Evolutionary conservation across 2,113 vertebrate species (phyloP).

Genomic region (Otocyon megalotis): DNA sequence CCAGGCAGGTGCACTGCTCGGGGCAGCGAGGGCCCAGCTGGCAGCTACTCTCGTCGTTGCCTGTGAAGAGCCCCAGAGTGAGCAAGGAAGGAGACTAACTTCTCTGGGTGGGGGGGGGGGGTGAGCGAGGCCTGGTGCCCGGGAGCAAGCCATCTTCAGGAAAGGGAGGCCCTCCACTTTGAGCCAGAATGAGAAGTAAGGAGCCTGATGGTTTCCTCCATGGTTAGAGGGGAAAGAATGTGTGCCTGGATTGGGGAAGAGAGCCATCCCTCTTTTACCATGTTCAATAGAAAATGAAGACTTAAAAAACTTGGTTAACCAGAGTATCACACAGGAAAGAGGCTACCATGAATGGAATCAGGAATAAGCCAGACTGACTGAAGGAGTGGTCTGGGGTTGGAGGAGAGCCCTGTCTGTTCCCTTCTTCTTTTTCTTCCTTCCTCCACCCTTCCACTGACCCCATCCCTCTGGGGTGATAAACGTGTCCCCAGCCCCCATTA

Average conservation of each 20-base stretch:
- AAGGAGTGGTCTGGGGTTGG: not conserved
- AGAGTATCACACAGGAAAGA: not conserved
- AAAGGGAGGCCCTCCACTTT: not conserved
- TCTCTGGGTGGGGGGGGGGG: rapidly evolving
- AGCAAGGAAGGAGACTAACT: rapidly evolving
- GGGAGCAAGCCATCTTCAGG: no score
- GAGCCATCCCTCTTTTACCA: not conserved
- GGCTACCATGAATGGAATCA: not conserved
- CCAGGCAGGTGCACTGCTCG: slow-evolving; percentile 95
- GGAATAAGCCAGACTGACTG: not conserved
- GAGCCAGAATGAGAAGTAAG: not conserved
- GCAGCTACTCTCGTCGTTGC: slow-evolving; percentile 95
- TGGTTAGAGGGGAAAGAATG: no score
- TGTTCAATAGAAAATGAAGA: not conserved
- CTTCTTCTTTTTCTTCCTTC: no score
- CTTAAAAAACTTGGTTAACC: not conserved
- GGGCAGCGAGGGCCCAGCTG: slow-evolving; percentile 93
- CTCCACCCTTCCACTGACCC: not conserved
- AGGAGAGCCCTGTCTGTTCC: not conserved
- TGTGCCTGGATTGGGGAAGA: rapidly evolving
- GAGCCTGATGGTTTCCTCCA: not conserved
- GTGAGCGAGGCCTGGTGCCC: not conserved
- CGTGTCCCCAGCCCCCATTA: not conserved
- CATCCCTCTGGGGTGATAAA: not conserved
- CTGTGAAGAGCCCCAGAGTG: slow-evolving; percentile 79